Evolutionary conservation across 1,140 invertebrate genomes (phyloP).

Genomic region (Hyles vespertilio): DNA sequence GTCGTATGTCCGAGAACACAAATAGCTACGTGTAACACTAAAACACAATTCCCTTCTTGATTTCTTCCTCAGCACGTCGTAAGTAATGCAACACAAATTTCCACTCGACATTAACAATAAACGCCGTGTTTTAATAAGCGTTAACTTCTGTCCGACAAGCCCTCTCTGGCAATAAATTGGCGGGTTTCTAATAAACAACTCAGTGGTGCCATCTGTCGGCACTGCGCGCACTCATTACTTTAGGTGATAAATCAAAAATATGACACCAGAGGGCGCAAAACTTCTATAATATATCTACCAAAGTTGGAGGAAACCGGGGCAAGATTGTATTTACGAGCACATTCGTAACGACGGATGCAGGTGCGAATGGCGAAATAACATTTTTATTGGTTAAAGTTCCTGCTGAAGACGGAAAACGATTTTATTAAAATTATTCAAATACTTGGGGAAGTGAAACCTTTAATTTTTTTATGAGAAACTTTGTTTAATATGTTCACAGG

Average conservation of each 20-base stretch:
- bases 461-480: no score
- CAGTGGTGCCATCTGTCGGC: slow-evolving; percentile 54
- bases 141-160: slow-evolving; percentile 10
- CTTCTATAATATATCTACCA: slow-evolving; percentile 50
- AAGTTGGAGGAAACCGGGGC: slow-evolving; percentile 26
- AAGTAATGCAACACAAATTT: no score
- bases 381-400: slow-evolving; percentile 1
- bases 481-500: no score
- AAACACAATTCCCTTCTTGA: no score
- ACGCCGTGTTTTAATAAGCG: neutral
- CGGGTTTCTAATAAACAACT: slow-evolving; percentile 58
- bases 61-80: no score
- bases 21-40: no score
- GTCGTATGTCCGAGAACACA: no score
- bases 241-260: slow-evolving; percentile 51
- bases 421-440: no score
- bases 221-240: slow-evolving; percentile 51
- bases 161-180: slow-evolving; percentile 46
- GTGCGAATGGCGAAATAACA: slow-evolving; percentile 5
- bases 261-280: slow-evolving; percentile 59
- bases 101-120: neutral
- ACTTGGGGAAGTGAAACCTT: no score
- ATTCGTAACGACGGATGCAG: slow-evolving; percentile 18
- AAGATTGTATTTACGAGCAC: slow-evolving; percentile 55
- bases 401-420: no score